Conservation (phyloP, 2,797 vertebrate species). For the Schizopygopsis malacanthus region DNA sequence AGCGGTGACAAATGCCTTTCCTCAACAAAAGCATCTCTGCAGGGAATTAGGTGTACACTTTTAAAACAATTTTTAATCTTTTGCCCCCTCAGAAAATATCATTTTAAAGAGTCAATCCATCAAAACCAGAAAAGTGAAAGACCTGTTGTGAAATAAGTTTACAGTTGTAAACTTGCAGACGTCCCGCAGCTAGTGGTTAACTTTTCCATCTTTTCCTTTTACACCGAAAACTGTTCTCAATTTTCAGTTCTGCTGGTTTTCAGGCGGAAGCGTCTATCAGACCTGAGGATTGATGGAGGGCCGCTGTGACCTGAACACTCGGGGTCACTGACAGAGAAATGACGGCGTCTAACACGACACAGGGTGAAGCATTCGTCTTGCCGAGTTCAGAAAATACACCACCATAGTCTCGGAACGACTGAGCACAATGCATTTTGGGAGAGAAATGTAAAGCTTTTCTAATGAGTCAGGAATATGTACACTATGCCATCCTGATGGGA, state of each 20-base stretch:
- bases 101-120: conserved; percentile 44
- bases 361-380: conserved; percentile 15
- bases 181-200: conserved; percentile 31
- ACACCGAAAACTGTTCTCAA: conserved; percentile 27
- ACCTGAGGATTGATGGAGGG: conserved; percentile 26
- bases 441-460: conserved; percentile 26
- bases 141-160: conserved; percentile 33
- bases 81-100: conserved; percentile 30
- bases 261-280: conserved; percentile 29
- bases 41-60: conserved; percentile 23
- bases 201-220: conserved; percentile 18
- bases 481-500: conserved; percentile 22
- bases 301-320: neutral
- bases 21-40: conserved; percentile 20
- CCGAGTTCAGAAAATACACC: neutral
- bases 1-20: conserved; percentile 49
- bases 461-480: conserved; percentile 31
- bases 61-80: conserved; percentile 29
- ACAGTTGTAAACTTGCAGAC: conserved; percentile 26
- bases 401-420: neutral
- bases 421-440: neutral
- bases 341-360: conserved; percentile 22
- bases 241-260: conserved; percentile 18
- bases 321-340: conserved; percentile 16
- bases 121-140: conserved; percentile 30